These are phyloP conservation scores for Cantharis flavilabris DNA, from an alignment of 2,888 invertebrate species.

Conservation along the genomic window DNA sequence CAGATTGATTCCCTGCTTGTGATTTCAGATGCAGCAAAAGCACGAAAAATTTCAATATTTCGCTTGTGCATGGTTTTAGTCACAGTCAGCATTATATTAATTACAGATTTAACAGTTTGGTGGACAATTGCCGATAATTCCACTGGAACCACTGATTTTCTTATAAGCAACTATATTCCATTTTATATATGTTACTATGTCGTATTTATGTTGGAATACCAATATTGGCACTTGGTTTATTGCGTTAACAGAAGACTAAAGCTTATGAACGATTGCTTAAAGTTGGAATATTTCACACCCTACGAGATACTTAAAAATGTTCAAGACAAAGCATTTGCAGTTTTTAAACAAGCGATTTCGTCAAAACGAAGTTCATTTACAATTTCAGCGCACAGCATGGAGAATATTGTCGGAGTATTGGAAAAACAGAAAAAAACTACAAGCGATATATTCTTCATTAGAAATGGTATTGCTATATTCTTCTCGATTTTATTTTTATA, in stretches of 20 bases:
- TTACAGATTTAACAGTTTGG: constrained; percentile 17
- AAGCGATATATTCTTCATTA: constrained; percentile 13
- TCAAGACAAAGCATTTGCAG: constrained; percentile 12
- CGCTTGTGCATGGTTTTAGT: constrained; percentile 3
- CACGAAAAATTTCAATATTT: constrained; percentile 7
- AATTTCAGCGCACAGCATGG: background rate
- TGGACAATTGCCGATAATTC: constrained; percentile 13
- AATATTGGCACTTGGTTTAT: constrained; percentile 23
- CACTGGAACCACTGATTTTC: constrained; percentile 11
- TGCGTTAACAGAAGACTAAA: constrained; percentile 10
- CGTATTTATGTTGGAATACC: constrained; percentile 17
- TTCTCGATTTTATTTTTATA: background rate
- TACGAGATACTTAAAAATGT: constrained; percentile 10
- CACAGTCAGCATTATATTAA: background rate
- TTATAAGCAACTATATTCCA: constrained; percentile 18
- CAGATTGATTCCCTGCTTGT: constrained; percentile 18
- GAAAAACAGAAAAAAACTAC: constrained; percentile 9
- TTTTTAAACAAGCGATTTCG: background rate
- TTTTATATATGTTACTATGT: constrained; percentile 22
- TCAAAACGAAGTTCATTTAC: background rate
- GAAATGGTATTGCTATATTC: constrained; percentile 9
- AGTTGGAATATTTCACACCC: background rate
- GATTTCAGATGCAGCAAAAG: constrained; percentile 11
- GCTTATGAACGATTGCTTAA: constrained; percentile 13
- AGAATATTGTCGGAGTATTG: constrained; percentile 8